Evolutionary conservation across 2,888 invertebrate genomes (phyloP).

Genomic region (Gymnosoma rotundatum): DNA sequence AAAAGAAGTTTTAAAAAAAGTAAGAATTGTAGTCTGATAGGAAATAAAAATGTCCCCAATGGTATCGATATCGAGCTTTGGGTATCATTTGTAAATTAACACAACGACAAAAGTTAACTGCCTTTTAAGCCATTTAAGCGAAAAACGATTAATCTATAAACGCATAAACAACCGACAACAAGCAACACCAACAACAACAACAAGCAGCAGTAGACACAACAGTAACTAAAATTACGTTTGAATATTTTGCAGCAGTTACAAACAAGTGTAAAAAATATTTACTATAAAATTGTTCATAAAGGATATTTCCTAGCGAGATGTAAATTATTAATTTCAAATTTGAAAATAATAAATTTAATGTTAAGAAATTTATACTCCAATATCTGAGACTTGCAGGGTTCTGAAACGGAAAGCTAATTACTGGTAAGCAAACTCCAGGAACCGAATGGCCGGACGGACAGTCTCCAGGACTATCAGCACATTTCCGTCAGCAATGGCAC

Average conservation of each 20-base stretch:
- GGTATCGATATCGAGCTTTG: constrained; percentile 67
- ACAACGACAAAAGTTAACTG: constrained; percentile 74
- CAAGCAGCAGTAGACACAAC: neutral
- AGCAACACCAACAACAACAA: neutral
- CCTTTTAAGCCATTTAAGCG: constrained; percentile 79
- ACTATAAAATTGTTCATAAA: neutral
- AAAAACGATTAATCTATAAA: constrained; percentile 81
- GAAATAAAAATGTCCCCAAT: constrained; percentile 58
- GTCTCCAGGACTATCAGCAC: too few species aligned
- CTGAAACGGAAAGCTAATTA: too few species aligned
- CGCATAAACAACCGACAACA: constrained; percentile 78
- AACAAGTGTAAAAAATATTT: neutral
- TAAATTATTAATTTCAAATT: neutral
- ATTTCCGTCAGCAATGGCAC: too few species aligned
- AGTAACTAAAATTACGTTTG: constrained; percentile 6
- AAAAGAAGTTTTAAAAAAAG: neutral
- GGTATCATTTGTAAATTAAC: constrained; percentile 73
- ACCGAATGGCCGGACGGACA: too few species aligned
- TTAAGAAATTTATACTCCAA: too few species aligned
- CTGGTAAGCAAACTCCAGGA: too few species aligned
- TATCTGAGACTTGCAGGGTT: too few species aligned
- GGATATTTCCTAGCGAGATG: neutral
- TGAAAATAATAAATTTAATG: neutral
- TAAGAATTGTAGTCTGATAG: constrained; percentile 48
- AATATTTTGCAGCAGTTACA: constrained; percentile 1